phyloP scores from a whole-genome alignment of 2,888 invertebrate genomes.

The Drosophila peninsularis region DNA sequence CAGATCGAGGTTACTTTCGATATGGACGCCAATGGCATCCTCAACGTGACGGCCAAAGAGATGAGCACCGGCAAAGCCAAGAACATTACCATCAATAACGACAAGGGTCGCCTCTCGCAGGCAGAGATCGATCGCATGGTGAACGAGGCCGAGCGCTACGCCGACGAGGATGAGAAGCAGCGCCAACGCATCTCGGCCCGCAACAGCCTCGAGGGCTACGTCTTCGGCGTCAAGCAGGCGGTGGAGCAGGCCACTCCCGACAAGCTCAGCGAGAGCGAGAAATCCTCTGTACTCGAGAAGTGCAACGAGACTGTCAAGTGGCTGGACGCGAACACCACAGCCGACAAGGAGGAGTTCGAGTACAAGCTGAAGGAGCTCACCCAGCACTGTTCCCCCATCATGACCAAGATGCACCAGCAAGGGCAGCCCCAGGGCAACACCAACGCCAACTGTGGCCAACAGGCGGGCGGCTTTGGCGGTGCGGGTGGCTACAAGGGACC shows the following conservation, averaged over 20 bases:
- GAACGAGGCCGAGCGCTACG: constrained; percentile 89
- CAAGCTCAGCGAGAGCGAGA: constrained; percentile 87
- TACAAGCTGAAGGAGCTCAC: constrained; percentile 66
- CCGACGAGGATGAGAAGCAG: constrained; percentile 78
- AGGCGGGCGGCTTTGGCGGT: constrained; percentile 75
- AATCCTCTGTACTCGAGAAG: constrained; percentile 87
- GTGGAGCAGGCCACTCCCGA: constrained; percentile 26
- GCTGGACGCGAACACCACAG: constrained; percentile 91
- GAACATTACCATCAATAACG: constrained; percentile 92
- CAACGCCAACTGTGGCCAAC: constrained; percentile 84
- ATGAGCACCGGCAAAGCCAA: constrained; percentile 88
- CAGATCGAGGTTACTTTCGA: constrained; percentile 93
- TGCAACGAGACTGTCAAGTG: constrained; percentile 84
- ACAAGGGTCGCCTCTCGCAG: constrained; percentile 91
- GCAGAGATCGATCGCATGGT: constrained; percentile 92
- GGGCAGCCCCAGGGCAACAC: constrained; percentile 38
- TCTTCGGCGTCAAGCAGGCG: constrained; percentile 35
- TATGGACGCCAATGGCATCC: constrained; percentile 96
- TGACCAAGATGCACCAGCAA: constrained; percentile 85
- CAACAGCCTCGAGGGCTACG: constrained; percentile 33
- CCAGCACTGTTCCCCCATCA: constrained; percentile 83
- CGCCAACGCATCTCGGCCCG: constrained; percentile 38
- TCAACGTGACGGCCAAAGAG: constrained; percentile 93
- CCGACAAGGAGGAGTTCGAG: constrained; percentile 91
- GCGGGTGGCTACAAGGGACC: constrained; percentile 75